Percentiles rank a stretch among this genome's conserved stretches.
phyloP scores from a whole-genome alignment of 1,140 invertebrate species.

The Telenomus remus region DNA sequence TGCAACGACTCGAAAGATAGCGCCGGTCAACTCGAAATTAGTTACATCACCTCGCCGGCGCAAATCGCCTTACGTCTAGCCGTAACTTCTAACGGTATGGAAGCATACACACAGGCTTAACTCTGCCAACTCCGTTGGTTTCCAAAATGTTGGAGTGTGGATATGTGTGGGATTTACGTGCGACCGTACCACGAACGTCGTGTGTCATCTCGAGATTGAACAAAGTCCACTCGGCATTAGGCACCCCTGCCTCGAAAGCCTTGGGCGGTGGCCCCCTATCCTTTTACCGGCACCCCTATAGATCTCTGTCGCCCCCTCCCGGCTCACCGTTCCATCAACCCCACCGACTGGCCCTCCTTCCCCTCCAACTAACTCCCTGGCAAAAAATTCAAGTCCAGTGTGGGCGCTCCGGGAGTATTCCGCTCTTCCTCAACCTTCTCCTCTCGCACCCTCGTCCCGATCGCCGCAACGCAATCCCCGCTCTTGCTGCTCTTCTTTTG shows the following conservation, averaged over 20 bases:
- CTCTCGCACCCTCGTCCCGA: slow-evolving; percentile 53
- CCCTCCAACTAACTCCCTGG: slow-evolving; percentile 47
- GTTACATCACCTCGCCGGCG: slow-evolving; percentile 34
- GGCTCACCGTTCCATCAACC: slow-evolving; percentile 51
- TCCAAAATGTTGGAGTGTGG: neutral
- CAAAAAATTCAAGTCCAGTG: slow-evolving; percentile 70
- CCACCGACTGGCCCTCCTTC: slow-evolving; percentile 45
- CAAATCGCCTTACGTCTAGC: slow-evolving; percentile 52
- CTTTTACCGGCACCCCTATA: slow-evolving; percentile 66
- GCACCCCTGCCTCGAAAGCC: slow-evolving; percentile 70
- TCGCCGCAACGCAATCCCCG: slow-evolving; percentile 10
- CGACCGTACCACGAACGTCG: slow-evolving; percentile 6
- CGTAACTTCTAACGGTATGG: slow-evolving; percentile 45
- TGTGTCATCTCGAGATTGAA: slow-evolving; percentile 67
- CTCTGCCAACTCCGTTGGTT: neutral
- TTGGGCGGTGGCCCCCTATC: slow-evolving; percentile 64
- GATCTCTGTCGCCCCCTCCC: slow-evolving; percentile 53
- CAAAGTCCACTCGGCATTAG: slow-evolving; percentile 71
- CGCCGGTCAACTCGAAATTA: slow-evolving; percentile 33
- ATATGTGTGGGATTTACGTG: slow-evolving; percentile 12
- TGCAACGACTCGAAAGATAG: slow-evolving; percentile 8
- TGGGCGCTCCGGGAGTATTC: slow-evolving; percentile 69
- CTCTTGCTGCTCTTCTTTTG: slow-evolving; percentile 54
- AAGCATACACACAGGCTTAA: slow-evolving; percentile 13
- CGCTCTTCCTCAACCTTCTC: slow-evolving; percentile 62